A percentile compares a stretch with the other conserved stretches of the same genome.
phyloP scores from a whole-genome alignment of 2,888 invertebrate genomes.

The Malacosoma neustria region DNA sequence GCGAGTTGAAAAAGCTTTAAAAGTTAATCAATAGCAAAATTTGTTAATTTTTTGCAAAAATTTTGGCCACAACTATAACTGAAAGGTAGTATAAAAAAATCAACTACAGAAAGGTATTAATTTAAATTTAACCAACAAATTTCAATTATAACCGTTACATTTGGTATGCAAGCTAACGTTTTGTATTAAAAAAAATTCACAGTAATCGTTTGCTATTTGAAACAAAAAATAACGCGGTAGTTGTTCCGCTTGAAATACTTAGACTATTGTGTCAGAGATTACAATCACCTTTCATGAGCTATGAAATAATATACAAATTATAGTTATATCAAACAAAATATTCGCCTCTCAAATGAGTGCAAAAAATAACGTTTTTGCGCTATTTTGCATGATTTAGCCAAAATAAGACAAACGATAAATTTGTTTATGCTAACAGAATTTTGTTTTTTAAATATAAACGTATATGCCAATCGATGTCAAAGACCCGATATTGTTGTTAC shows the following conservation, averaged over 20 bases:
- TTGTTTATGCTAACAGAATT: not conserved
- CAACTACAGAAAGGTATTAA: not conserved
- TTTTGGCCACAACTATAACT: no score
- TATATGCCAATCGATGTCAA: slow-evolving; percentile 2
- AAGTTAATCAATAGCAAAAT: no score
- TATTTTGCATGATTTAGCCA: not conserved
- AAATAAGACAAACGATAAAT: not conserved
- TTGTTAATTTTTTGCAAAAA: no score
- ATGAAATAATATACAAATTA: slow-evolving; percentile 7
- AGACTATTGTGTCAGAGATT: slow-evolving; percentile 26
- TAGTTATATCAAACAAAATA: not conserved
- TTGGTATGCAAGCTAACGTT: not conserved
- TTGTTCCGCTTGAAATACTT: slow-evolving; percentile 31
- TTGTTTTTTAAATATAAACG: not conserved
- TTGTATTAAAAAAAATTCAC: not conserved
- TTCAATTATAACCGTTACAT: not conserved
- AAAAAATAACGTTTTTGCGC: not conserved
- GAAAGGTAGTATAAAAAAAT: no score
- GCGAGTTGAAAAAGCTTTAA: no score
- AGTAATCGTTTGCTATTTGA: not conserved
- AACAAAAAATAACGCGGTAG: slow-evolving; percentile 21
- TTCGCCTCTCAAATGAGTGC: not conserved
- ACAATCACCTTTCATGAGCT: slow-evolving; percentile 28
- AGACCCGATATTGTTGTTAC: slow-evolving; percentile 7
- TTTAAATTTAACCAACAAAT: not conserved